Percentiles rank a stretch among this genome's conserved stretches.
These are phyloP conservation scores for Dryomyza anilis DNA, from an alignment of 2,888 invertebrate species.

Conservation along the genomic window DNA sequence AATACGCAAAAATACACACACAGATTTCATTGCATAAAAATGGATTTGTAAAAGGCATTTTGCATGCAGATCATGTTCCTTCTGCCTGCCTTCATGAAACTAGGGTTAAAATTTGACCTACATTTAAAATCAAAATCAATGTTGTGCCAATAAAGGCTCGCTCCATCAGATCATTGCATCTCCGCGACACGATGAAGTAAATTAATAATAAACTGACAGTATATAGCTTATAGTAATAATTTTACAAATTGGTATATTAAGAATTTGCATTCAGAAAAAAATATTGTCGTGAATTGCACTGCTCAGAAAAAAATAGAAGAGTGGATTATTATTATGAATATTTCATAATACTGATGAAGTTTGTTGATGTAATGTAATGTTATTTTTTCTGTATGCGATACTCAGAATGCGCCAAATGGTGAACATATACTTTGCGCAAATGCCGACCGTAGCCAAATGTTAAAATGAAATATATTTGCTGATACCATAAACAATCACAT, in stretches of 20 bases:
- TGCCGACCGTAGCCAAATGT: slow-evolving; percentile 28
- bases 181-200: not conserved
- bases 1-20: not conserved
- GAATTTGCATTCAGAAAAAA: too few species aligned
- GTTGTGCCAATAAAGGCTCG: slow-evolving; percentile 28
- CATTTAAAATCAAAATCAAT: slow-evolving; percentile 39
- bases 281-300: not conserved
- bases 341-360: not conserved
- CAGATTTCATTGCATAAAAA: too few species aligned
- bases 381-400: too few species aligned
- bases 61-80: not conserved
- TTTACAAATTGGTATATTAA: too few species aligned
- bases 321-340: not conserved
- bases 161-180: too few species aligned
- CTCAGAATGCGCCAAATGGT: too few species aligned
- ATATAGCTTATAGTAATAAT: too few species aligned
- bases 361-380: too few species aligned
- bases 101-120: slow-evolving; percentile 41
- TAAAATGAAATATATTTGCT: slow-evolving; percentile 10
- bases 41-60: too few species aligned
- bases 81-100: slow-evolving; percentile 12
- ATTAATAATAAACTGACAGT: too few species aligned
- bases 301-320: not conserved
- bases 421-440: slow-evolving; percentile 32
- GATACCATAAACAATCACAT: too few species aligned